Evolutionary conservation across 92 coral and sea anemone genomes (phyloP).

Genomic region (Anthopleura xanthogrammica): DNA sequence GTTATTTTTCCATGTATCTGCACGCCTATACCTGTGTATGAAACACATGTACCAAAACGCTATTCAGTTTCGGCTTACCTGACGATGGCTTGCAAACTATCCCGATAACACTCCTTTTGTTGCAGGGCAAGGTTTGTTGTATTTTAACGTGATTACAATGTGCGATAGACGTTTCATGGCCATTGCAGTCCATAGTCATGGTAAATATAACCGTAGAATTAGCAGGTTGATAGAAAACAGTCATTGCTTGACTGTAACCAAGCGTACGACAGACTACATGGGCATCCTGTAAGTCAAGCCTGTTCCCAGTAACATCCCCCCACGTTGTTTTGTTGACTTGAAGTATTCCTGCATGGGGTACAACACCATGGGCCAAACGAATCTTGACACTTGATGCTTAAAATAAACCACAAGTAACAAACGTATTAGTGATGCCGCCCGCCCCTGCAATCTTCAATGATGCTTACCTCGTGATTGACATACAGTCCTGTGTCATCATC

Average conservation of each 20-base stretch:
- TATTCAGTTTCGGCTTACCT: not conserved
- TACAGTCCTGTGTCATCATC: not conserved
- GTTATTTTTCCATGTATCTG: no score
- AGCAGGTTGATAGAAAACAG: not conserved
- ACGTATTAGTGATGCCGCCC: not conserved
- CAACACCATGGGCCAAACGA: not conserved
- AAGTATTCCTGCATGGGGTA: not conserved
- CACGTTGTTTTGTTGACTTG: not conserved
- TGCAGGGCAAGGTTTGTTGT: not conserved
- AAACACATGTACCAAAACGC: not conserved
- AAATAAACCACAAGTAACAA: no score
- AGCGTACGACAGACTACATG: not conserved
- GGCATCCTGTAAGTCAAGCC: not conserved
- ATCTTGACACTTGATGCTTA: not conserved
- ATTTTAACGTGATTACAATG: not conserved
- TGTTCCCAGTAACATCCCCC: not conserved
- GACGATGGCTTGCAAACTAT: not conserved
- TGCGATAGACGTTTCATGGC: not conserved
- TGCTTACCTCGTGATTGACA: not conserved
- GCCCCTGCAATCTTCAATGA: not conserved
- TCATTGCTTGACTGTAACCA: not conserved
- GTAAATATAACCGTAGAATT: not conserved
- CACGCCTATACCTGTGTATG: no score
- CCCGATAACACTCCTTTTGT: not conserved
- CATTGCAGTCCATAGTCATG: not conserved